Evolutionary conservation across 2,888 invertebrate species (phyloP).

Genomic region (Caradrina clavipalpis): DNA sequence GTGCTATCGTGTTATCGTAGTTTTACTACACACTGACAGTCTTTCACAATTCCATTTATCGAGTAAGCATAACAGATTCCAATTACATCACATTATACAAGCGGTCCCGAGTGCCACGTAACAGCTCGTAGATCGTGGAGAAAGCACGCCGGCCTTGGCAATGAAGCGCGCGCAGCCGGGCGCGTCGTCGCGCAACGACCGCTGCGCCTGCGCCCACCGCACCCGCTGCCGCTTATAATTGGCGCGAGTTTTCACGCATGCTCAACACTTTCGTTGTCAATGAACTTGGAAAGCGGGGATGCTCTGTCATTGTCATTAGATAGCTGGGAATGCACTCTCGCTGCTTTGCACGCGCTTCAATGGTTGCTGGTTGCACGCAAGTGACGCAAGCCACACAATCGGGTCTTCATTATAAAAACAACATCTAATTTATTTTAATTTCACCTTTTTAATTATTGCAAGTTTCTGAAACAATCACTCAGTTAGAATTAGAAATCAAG

Average conservation of each 20-base stretch:
- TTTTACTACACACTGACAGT: conserved; percentile 51
- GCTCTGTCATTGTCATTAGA: conserved; percentile 88
- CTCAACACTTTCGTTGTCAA: conserved; percentile 89
- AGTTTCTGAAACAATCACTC: conserved; percentile 26
- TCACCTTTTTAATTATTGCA: conserved; percentile 32
- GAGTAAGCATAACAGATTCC: conserved; percentile 75
- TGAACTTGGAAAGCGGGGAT: conserved; percentile 90
- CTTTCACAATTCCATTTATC: conserved; percentile 61
- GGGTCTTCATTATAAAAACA: conserved; percentile 57
- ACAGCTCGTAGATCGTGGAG: conserved; percentile 81
- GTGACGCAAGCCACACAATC: conserved; percentile 74
- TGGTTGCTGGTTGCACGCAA: conserved; percentile 77
- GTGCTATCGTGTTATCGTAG: conserved; percentile 52
- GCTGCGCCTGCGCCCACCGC: conserved; percentile 61
- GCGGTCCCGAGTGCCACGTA: conserved; percentile 78
- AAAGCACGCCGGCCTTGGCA: conserved; percentile 89
- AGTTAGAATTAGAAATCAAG: conserved; percentile 11
- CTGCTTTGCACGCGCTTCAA: conserved; percentile 78
- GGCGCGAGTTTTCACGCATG: conserved; percentile 88
- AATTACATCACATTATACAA: conserved; percentile 84
- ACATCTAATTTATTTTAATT: conserved; percentile 46
- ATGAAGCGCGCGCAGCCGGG: conserved; percentile 82
- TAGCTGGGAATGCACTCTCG: conserved; percentile 89
- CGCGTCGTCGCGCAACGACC: conserved; percentile 72
- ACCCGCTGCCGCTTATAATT: conserved; percentile 74